Percentiles rank a stretch among this genome's conserved stretches.
These are phyloP conservation scores for Oreochromis niloticus DNA, from an alignment of 2,113 vertebrate genomes.

Conservation along the genomic window DNA sequence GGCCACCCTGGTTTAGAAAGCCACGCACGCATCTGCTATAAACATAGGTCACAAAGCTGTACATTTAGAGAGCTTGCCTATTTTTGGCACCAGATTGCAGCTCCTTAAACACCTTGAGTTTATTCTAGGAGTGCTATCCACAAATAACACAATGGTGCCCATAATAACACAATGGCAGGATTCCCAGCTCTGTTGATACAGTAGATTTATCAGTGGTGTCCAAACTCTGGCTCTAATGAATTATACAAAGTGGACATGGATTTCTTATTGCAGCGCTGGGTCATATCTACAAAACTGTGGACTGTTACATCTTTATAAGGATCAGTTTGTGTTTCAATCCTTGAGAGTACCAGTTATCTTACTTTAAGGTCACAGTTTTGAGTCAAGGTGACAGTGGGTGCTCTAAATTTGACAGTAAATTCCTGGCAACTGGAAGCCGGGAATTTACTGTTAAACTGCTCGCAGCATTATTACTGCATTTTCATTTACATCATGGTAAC, in stretches of 20 bases:
- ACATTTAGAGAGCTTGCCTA: not conserved
- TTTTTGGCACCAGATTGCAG: not conserved
- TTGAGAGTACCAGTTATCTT: not conserved
- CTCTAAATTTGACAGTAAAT: not conserved
- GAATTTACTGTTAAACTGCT: not conserved
- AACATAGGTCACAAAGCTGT: not conserved
- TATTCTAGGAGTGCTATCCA: not conserved
- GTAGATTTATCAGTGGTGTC: not conserved
- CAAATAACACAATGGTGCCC: not conserved
- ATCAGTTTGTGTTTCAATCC: not conserved
- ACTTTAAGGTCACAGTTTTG: not conserved
- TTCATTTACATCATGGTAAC: not conserved
- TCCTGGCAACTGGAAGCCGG: not conserved
- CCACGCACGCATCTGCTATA: not conserved
- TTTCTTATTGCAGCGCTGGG: not conserved
- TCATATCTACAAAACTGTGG: not conserved
- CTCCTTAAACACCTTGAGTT: not conserved
- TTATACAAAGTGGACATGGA: not conserved
- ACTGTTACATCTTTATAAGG: not conserved
- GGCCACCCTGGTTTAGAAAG: conserved; percentile 14
- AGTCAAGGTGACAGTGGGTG: not conserved
- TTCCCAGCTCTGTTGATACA: not conserved
- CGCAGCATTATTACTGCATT: not conserved
- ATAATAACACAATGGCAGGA: not conserved
- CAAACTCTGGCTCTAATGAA: not conserved